phyloP scores from a whole-genome alignment of 2,888 invertebrate genomes.

The Cataglyphis cursor region DNA sequence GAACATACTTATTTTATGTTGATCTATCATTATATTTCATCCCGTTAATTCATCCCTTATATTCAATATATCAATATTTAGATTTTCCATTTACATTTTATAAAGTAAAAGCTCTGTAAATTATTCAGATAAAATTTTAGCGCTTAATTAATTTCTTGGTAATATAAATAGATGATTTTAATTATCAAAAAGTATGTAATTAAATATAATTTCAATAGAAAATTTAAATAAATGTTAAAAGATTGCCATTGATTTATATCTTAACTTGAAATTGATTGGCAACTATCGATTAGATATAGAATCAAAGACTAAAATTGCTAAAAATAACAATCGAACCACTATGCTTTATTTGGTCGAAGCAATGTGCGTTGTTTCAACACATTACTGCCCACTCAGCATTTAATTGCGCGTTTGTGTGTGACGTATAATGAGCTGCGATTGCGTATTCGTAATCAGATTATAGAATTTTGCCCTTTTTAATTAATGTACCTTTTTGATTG shows the following conservation, averaged over 20 bases:
- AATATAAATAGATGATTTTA: not conserved
- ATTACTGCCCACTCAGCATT: not conserved
- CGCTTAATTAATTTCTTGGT: not conserved
- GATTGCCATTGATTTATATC: not conserved
- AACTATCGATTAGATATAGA: not conserved
- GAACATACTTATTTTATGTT: not conserved
- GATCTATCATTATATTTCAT: not conserved
- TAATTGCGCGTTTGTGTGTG: not conserved
- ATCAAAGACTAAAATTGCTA: not conserved
- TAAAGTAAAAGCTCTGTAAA: not conserved
- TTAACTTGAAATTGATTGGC: not conserved
- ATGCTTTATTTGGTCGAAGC: constrained; percentile 1
- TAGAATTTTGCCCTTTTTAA: constrained; percentile 2
- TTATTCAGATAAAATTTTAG: not conserved
- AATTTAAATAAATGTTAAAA: not conserved
- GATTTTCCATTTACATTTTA: not conserved
- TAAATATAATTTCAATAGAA: not conserved
- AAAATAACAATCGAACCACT: not conserved
- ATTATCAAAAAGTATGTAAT: not conserved
- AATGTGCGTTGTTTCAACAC: constrained; percentile 5
- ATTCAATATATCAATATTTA: constrained; percentile 15
- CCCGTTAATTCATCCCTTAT: not conserved
- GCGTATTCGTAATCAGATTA: not conserved
- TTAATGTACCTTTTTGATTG: not conserved
- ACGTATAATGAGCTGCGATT: not conserved